These are phyloP conservation scores for Cebidichthys violaceus DNA, from an alignment of 2,113 vertebrate genomes.

Conservation along the genomic window DNA sequence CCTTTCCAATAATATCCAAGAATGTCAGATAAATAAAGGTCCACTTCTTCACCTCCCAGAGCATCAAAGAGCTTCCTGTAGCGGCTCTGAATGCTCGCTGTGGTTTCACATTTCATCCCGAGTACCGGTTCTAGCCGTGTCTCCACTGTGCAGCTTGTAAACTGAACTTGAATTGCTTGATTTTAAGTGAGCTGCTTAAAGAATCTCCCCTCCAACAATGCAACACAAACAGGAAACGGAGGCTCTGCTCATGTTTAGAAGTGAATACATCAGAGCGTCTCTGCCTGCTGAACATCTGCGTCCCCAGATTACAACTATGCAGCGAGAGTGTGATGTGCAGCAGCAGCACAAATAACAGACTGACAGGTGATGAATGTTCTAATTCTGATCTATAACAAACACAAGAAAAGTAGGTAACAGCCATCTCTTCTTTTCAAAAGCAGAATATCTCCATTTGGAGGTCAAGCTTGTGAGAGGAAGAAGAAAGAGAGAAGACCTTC, in stretches of 20 bases:
- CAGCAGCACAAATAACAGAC: neutral
- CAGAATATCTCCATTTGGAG: conserved; percentile 10
- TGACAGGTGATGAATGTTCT: neutral
- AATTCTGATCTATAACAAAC: neutral
- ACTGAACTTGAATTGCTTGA: neutral
- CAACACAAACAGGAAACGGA: neutral
- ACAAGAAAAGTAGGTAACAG: conserved; percentile 3
- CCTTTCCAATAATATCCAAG: neutral
- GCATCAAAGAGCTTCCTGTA: neutral
- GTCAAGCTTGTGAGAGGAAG: conserved; percentile 35
- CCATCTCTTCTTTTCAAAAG: neutral
- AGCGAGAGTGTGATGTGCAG: neutral
- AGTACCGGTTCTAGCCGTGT: neutral
- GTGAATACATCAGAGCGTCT: neutral
- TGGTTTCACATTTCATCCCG: neutral
- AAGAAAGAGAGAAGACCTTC: conserved; percentile 38
- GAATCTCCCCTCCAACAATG: neutral
- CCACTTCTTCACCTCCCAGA: neutral
- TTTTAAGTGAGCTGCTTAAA: neutral
- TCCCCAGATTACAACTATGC: neutral
- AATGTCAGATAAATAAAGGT: conserved; percentile 3
- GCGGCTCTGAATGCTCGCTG: neutral
- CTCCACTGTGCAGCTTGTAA: neutral
- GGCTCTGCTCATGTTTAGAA: neutral
- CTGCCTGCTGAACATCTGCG: neutral